Base-by-base conservation (phyloP, 2,113 vertebrate genomes). In the Sturnus vulgaris region DNA sequence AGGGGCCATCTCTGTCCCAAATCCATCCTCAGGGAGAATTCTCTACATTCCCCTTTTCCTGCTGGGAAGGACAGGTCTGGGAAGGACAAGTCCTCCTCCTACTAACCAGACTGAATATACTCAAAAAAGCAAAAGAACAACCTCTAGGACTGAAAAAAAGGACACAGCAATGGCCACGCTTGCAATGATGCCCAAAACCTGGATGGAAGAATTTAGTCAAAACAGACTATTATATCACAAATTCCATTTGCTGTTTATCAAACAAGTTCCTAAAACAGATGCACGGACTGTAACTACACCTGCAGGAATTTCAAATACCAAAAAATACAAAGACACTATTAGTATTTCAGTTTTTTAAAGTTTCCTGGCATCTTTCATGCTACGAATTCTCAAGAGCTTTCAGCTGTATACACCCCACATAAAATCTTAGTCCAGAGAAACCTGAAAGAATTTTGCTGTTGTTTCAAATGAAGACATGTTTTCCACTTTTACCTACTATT, bases 401-500 rank as follows among this genome's bases (percentile, higher is more conserved):
- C 84, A 86, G 73, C 61, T 69, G 53, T 52, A 82, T 37, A 40
- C 35, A 90, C 6, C 18, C 70, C 53, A 86, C 33, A 35, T 50
- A 91, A 95, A 95, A 88, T 47, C 55, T 68, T 65, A 84, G 55
- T 28, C 82, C 75, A 53, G 57, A 66, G 55, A 95, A 95, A 63
- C 35, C 59, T 79, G 66, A 82, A 95, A 52, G 39, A 89, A 89
- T 53, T 82, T 76, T 91, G 82, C 77, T 92, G 70, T 72, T 71
- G 40, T 90, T 82, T 86, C 15, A 2, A 80, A 91, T 39, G 33
- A 87, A 92, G 63, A 81, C 46, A 39, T 0, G 1, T 76, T 87
- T 95, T 91, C 78, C 59, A 77, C 63, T 73, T 84, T 72, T 70
- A 82, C 55, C 47, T 37, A 61, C 63, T 88, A 72, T 52, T 91